phyloP scores from a whole-genome alignment of 2,797 vertebrate species.

The Leptoclinus maculatus region DNA sequence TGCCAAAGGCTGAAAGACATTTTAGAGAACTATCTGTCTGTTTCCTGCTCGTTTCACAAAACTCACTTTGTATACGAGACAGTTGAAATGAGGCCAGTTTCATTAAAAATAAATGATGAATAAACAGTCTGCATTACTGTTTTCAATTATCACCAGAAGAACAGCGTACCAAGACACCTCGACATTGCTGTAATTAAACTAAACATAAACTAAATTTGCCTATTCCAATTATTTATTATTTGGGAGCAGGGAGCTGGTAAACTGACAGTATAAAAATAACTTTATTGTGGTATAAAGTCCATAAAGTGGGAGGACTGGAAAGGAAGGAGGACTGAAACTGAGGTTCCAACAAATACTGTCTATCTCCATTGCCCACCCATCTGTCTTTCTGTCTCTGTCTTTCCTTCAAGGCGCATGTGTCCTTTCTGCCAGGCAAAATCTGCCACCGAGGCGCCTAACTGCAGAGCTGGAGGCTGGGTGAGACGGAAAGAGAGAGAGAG shows the following conservation, averaged over 20 bases:
- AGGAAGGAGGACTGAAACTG: constrained; percentile 22
- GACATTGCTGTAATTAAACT: background rate
- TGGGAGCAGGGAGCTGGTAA: background rate
- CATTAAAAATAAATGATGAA: background rate
- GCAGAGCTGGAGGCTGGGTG: constrained; percentile 39
- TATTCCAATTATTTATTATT: background rate
- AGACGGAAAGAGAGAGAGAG: constrained; percentile 11
- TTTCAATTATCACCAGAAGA: background rate
- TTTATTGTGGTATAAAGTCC: background rate
- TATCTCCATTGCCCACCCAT: constrained; percentile 45
- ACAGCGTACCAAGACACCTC: background rate
- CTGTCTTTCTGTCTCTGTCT: constrained; percentile 52
- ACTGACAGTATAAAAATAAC: background rate
- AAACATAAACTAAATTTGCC: background rate
- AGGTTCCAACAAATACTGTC: constrained; percentile 44
- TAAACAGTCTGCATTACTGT: background rate
- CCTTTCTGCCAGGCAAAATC: constrained; percentile 60
- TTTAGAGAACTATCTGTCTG: constrained; percentile 1
- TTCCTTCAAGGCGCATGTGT: constrained; percentile 61
- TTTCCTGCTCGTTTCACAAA: background rate
- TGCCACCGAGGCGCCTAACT: constrained; percentile 49
- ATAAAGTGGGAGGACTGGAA: constrained; percentile 8
- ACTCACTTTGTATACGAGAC: background rate
- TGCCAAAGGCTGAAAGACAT: constrained; percentile 12
- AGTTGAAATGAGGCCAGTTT: background rate